phyloP scores from a whole-genome alignment of 2,797 vertebrate genomes.

The Trematomus bernacchii region DNA sequence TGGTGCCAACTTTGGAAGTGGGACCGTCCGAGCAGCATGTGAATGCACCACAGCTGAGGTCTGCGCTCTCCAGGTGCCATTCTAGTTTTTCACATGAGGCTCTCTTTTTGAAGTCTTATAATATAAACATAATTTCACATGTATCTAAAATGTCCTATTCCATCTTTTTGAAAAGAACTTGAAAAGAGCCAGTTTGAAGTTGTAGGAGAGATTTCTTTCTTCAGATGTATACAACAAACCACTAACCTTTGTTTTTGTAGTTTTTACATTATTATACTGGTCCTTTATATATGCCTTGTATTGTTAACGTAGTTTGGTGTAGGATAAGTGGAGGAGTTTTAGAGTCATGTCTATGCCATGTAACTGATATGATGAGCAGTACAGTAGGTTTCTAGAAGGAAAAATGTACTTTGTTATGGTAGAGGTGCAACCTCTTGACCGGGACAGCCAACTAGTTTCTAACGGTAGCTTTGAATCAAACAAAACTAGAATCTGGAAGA shows the following conservation, averaged over 20 bases:
- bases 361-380: neutral
- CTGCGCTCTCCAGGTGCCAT: no score
- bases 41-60: no score
- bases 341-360: neutral
- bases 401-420: neutral
- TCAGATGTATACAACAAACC: neutral
- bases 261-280: neutral
- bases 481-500: slow-evolving; percentile 28
- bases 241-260: no score
- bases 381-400: neutral
- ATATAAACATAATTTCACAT: neutral
- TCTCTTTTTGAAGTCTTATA: neutral
- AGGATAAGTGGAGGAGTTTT: neutral
- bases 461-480: slow-evolving; percentile 28
- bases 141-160: neutral
- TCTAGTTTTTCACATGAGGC: neutral
- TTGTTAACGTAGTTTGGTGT: neutral
- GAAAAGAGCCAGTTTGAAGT: neutral
- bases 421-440: neutral
- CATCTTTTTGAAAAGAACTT: no score
- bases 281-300: neutral
- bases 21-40: no score
- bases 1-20: no score
- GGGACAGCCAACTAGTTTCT: neutral
- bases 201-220: neutral